Conservation (phyloP, 1,140 invertebrate species). For the Dysdera silvatica region DNA sequence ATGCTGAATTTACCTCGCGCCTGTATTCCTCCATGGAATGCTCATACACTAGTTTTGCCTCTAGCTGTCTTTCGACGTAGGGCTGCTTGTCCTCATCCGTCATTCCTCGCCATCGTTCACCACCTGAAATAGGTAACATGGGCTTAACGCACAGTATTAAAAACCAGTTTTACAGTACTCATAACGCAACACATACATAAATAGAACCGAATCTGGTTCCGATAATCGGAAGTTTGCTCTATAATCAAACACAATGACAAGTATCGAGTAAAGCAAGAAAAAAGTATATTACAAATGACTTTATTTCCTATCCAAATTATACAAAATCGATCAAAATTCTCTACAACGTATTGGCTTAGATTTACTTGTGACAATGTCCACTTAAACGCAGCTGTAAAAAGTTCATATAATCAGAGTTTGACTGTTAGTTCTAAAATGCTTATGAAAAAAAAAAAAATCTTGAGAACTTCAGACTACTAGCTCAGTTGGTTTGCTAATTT, state of each 20-base stretch:
- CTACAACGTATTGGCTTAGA: too few species aligned
- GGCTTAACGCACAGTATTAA: not conserved
- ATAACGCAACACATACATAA: not conserved
- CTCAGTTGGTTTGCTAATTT: too few species aligned
- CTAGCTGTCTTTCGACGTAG: slow-evolving; percentile 36
- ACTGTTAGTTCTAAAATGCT: too few species aligned
- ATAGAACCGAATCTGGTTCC: not conserved
- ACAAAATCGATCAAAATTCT: too few species aligned
- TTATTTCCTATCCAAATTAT: not conserved
- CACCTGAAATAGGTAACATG: slow-evolving; percentile 19
- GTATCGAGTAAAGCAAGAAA: not conserved
- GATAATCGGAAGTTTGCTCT: not conserved
- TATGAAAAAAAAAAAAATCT: too few species aligned
- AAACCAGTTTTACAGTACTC: not conserved
- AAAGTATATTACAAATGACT: not conserved
- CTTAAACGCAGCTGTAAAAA: too few species aligned
- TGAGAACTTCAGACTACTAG: too few species aligned
- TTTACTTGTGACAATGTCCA: too few species aligned
- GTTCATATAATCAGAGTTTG: too few species aligned
- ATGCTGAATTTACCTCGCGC: slow-evolving; percentile 33
- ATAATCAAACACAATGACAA: not conserved
- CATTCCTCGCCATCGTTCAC: slow-evolving; percentile 37
- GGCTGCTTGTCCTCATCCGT: slow-evolving; percentile 37
- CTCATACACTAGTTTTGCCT: slow-evolving; percentile 37
- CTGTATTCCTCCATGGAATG: slow-evolving; percentile 37